Base-by-base conservation (phyloP, 1,140 invertebrate genomes). In the Laodelphax striatellus region DNA sequence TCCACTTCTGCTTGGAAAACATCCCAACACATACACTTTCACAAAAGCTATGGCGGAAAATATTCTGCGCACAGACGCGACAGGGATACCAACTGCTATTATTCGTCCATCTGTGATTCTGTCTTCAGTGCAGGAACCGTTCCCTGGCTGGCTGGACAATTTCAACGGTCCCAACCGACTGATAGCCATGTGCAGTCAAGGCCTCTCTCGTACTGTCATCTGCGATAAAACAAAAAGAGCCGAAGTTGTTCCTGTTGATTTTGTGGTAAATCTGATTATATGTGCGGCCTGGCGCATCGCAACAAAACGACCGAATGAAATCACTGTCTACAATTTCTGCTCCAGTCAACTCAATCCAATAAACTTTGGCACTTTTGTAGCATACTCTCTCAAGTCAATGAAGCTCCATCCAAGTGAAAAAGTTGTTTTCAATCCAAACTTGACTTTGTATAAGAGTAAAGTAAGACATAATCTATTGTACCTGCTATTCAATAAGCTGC, bases 71-170 rank as follows among this genome's bases (percentile, higher is more conserved):
- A 75, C 82, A 61, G 79, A 85, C 67, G 73, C 77, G 2, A 64
- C 69, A 1, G 71, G 77, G 10, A 68, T 98, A 52, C 94, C 94
- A 0, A 80, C 90, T 5, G 87, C 90, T n/a, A 94, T 98, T 63
- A 86, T 97, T 0, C 74, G 94, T 64, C 94, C 95, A 0, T 96
- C 93, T 1, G 97, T 97, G 66, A 84, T 92, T 1, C 87, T 86
- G 5, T 85, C 83, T 0, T 83, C 88, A 0, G 80, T 80, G 68
- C 79, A 80, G 61, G 87, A 92, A 70, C 88, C 88, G 0, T 84
- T 80, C 69, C 85, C 86, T 0, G 92, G 94, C 0, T 98, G 95
- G 95, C 88, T 96, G 54, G 95, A 98, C 71, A 97, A 96, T 68
- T 79, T 91, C n/a, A 92, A 88, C 71, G 94, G 94, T 44, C 80